phyloP scores from a whole-genome alignment of 2,113 vertebrate genomes.

The Diadophis punctatus region DNA sequence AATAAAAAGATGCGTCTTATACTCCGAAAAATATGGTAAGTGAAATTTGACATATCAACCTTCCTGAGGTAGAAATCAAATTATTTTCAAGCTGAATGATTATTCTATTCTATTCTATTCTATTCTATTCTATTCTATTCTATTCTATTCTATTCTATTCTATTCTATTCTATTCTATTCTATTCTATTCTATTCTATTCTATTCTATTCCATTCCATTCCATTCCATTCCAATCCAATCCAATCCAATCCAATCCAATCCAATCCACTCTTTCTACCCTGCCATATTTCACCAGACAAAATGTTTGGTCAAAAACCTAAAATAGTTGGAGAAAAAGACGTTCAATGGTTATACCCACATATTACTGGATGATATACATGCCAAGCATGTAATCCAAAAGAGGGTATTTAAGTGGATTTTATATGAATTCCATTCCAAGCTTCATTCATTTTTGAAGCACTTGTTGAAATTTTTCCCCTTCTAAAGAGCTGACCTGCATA shows the following conservation, averaged over 20 bases:
- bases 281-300: constrained; percentile 33
- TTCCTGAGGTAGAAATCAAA: constrained; percentile 17
- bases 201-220: too few species aligned
- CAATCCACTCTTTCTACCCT: constrained; percentile 10
- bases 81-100: constrained; percentile 4
- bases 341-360: constrained; percentile 54
- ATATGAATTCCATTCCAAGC: constrained; percentile 72
- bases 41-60: constrained; percentile 52
- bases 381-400: constrained; percentile 66
- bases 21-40: too few species aligned
- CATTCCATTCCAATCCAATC: too few species aligned
- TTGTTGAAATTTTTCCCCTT: constrained; percentile 62
- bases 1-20: too few species aligned
- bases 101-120: background rate
- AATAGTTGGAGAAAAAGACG: constrained; percentile 50
- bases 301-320: constrained; percentile 45
- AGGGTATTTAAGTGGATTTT: constrained; percentile 69
- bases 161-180: too few species aligned
- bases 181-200: too few species aligned
- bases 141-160: too few species aligned
- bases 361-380: constrained; percentile 62
- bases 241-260: background rate
- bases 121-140: background rate
- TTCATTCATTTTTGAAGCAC: constrained; percentile 66
- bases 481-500: constrained; percentile 44